Base-by-base conservation (phyloP, 2,888 invertebrate genomes). In the Noctua janthe region DNA sequence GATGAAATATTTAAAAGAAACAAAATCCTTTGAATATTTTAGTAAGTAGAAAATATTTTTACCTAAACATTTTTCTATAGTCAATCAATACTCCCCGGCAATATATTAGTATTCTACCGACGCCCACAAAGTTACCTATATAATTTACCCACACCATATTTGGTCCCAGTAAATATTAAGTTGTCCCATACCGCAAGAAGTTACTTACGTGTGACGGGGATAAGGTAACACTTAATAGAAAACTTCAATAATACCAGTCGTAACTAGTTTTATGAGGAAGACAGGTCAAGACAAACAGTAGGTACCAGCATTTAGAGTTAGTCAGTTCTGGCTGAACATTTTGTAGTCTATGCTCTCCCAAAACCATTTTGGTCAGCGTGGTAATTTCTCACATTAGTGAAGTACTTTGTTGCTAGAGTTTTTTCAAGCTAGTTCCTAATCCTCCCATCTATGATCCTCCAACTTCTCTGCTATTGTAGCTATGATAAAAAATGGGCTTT, bases 141-240 rank as follows among this genome's bases (percentile, higher is more conserved):
- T 86, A 81, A 88, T 74, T 80, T 76, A 79, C 43, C 54, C n/a
- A 11, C 70, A 80, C 80, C 80, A 88, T 90, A 87, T 87, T 88
- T 71, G 86, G 79, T 56, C 59, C 74, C 78, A 80, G 83, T 90
- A 84, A 86, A 89, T 90, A 86, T 85, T 78, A 86, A 83, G 74
- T 81, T 84, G 80, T 90, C 82, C 71, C 82, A 77, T 83, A 74
- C 82, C 78, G 43, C 82, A 79, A 74, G 81, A 79, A 88, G 76
- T 89, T 85, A 80, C 78, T 82, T 66, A 80, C 69, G 76, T 83
- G 82, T 88, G 82, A 84, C 78, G 75, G 51, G 69, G 80, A 86
- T 75, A 56, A 54, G 23, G 17, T 74, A 59, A 59, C 71, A 75
- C 17, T 20, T 54, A 20, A 54, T n/a, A 85, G 17, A 6, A 51